Percentiles rank a stretch among this genome's conserved stretches.
phyloP scores from a whole-genome alignment of 2,113 vertebrate genomes.

The Chaetodon auriga region DNA sequence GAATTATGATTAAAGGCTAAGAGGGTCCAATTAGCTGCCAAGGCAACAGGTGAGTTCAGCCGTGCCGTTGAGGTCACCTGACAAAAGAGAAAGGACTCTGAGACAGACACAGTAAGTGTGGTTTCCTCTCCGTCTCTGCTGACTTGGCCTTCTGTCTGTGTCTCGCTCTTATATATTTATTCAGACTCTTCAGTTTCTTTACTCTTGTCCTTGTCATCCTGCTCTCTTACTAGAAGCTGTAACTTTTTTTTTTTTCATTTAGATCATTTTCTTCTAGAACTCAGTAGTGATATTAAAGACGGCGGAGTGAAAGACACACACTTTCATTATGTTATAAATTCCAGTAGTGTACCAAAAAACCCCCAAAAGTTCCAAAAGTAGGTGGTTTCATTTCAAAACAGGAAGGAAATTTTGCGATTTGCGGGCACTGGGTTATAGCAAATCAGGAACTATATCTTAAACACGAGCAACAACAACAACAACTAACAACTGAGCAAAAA shows the following conservation, averaged over 20 bases:
- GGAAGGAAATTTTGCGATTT: slow-evolving; percentile 37
- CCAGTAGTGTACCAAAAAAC: not conserved
- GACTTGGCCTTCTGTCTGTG: slow-evolving; percentile 3
- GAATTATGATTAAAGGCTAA: slow-evolving; percentile 74
- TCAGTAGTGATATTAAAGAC: not conserved
- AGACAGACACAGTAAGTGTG: slow-evolving; percentile 14
- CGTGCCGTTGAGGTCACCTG: slow-evolving; percentile 54
- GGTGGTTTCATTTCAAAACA: slow-evolving; percentile 18
- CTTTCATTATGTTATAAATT: not conserved
- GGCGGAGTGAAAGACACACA: not conserved
- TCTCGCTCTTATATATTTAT: not conserved
- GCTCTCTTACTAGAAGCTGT: not conserved
- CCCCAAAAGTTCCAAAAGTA: not conserved
- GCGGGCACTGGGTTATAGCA: not conserved
- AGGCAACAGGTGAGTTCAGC: slow-evolving; percentile 65
- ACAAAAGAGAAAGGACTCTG: slow-evolving; percentile 22
- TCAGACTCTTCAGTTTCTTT: not conserved
- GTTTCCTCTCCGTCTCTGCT: slow-evolving; percentile 32
- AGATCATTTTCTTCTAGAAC: not conserved
- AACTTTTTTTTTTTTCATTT: not conserved
- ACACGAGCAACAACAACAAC: not conserved
- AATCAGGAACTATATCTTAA: slow-evolving; percentile 34
- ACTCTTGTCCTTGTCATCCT: not conserved
- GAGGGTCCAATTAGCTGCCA: slow-evolving; percentile 73
- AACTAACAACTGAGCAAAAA: not conserved